These are phyloP conservation scores for Chrysaora quinquecirrha DNA, from an alignment of 30 jellyfish, hydroid and myxozoan species.

Conservation along the genomic window DNA sequence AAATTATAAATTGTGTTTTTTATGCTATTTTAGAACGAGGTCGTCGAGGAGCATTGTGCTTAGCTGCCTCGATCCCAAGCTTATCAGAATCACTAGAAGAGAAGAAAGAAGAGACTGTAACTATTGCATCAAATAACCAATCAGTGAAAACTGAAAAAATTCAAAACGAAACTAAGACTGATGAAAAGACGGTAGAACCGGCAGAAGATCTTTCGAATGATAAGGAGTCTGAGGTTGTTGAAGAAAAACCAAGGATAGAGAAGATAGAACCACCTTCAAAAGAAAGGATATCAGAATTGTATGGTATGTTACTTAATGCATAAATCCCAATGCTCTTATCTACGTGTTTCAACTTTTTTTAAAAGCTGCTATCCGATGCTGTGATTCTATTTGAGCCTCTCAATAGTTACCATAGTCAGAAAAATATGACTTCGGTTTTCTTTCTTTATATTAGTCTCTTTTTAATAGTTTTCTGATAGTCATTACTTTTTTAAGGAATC, in stretches of 20 bases:
- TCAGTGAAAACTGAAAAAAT: constrained; percentile 26
- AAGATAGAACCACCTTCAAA: constrained; percentile 58
- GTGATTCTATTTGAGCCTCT: too few species aligned
- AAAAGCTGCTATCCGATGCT: too few species aligned
- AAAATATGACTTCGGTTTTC: too few species aligned
- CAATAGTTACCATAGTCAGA: too few species aligned
- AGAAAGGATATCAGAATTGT: constrained; percentile 42
- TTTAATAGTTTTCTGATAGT: too few species aligned
- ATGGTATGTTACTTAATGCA: constrained; percentile 36
- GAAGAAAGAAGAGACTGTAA: constrained; percentile 60
- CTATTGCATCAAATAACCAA: constrained; percentile 42
- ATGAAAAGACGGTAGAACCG: background rate
- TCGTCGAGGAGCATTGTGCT: constrained; percentile 80
- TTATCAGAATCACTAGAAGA: constrained; percentile 49
- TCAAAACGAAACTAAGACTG: constrained; percentile 10
- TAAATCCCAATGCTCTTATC: too few species aligned
- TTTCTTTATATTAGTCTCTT: too few species aligned
- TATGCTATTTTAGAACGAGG: constrained; percentile 80
- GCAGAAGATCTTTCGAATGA: background rate
- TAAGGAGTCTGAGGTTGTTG: constrained; percentile 3
- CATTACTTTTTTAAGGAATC: too few species aligned
- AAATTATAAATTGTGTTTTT: too few species aligned
- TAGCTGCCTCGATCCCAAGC: constrained; percentile 51
- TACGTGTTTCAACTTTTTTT: too few species aligned
- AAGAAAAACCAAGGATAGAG: constrained; percentile 19